Conservation (phyloP, 2,113 vertebrate species). For the Herpailurus yagouaroundi region DNA sequence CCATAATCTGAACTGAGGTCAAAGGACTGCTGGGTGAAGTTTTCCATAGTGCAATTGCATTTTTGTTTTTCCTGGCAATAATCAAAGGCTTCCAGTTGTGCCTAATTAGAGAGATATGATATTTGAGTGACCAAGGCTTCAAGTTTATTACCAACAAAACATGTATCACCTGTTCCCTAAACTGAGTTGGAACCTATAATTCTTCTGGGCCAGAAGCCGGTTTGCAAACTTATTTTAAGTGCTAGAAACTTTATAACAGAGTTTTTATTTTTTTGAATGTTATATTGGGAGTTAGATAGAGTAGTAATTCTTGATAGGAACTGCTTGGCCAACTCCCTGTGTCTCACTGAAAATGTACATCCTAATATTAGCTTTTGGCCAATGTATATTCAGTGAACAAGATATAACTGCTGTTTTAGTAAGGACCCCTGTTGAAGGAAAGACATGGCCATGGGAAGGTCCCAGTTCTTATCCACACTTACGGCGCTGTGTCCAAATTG, state of each 20-base stretch:
- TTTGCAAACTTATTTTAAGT: conserved; percentile 61
- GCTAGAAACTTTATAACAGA: conserved; percentile 56
- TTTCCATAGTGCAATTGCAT: conserved; percentile 27
- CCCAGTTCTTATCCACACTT: background rate
- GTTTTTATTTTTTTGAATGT: conserved; percentile 55
- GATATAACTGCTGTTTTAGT: background rate
- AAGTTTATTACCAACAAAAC: conserved; percentile 71
- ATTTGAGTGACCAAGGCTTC: conserved; percentile 73
- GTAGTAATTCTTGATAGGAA: conserved; percentile 47
- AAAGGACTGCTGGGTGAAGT: background rate
- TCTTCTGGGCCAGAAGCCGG: conserved; percentile 42
- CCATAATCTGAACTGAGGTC: background rate
- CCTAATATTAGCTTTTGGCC: conserved; percentile 37
- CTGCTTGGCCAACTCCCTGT: background rate
- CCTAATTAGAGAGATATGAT: conserved; percentile 67
- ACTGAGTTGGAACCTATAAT: conserved; percentile 50
- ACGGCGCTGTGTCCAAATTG: background rate
- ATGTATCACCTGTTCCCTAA: conserved; percentile 73
- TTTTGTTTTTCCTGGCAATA: conserved; percentile 57
- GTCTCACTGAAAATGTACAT: conserved; percentile 27
- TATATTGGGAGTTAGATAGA: conserved; percentile 66
- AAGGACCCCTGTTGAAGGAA: background rate
- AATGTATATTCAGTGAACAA: conserved; percentile 27
- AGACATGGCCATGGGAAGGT: background rate
- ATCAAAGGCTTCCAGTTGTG: conserved; percentile 61